Base-by-base conservation (phyloP, 2,888 invertebrate species). In the Labia minor region DNA sequence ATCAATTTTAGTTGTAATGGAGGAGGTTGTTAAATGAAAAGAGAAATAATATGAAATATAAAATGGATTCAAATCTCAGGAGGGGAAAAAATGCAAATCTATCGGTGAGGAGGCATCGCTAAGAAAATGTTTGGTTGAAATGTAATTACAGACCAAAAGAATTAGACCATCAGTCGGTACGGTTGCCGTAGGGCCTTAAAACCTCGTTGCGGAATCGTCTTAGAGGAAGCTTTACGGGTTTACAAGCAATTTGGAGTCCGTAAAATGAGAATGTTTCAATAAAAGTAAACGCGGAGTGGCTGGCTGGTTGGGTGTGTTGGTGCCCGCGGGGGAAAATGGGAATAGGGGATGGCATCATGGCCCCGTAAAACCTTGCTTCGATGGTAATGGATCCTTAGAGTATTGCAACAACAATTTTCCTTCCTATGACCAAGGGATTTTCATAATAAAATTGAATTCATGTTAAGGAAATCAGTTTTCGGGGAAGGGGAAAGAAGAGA, bases 211-310 rank as follows among this genome's bases (percentile, higher is more conserved):
- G 33, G 33, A 33, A 33, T 33, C 33, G 33, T 33, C 6, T 6
- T 6, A 6, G 33, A 33, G 33, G 33, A 33, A 11, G 33, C 33
- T 33, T 33, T 33, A 33, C 33, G 33, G 33, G 33, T 80, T 80
- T 79, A 78, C 80, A 79, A 80, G 79, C 80, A 78, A 81, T 81
- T 81, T 78, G 78, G 77, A 78, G 79, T 78, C 80, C 77, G 79
- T 80, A 80, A 81, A 80, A 79, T 78, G 79, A 77, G 78, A 79
- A 79, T 79, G 78, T 68, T 68, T 67, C 69, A 70, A 69, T 69
- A 71, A 70, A 70, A 70, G 68, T 68, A 66, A 69, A 66, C 64
- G 67, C 62, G 33, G 26, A 16, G 62, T 8, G 16, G 37, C 26
- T 6, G 33, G 6, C 6, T 33, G 33, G 70, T 69, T 37, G 21